phyloP scores from a whole-genome alignment of 2,797 vertebrate genomes.

The Diceros bicornis region DNA sequence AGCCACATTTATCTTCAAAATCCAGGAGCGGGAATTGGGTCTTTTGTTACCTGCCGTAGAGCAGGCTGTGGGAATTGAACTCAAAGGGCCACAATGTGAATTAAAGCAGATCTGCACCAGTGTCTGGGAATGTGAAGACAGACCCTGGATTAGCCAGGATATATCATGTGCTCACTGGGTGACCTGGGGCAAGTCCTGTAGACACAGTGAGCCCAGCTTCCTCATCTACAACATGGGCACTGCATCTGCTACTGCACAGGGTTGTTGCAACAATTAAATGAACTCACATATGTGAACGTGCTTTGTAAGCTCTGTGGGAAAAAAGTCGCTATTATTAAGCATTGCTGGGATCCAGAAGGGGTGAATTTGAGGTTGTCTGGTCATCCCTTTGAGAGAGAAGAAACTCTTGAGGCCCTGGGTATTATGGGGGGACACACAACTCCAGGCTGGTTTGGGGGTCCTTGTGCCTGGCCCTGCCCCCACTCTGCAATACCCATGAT shows the following conservation, averaged over 20 bases:
- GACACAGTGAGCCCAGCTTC: background rate
- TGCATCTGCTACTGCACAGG: background rate
- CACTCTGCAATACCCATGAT: background rate
- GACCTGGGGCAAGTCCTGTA: background rate
- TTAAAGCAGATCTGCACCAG: background rate
- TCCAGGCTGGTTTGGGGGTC: background rate
- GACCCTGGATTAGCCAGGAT: background rate
- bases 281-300: background rate
- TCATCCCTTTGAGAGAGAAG: background rate
- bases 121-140: background rate
- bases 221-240: too few species aligned
- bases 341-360: background rate
- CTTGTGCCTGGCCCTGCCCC: background rate
- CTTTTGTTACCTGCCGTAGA: background rate
- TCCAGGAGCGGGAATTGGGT: background rate
- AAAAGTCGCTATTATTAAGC: background rate
- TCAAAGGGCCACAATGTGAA: background rate
- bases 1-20: background rate
- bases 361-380: background rate
- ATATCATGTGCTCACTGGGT: rapidly evolving
- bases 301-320: background rate
- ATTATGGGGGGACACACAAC: rapidly evolving
- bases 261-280: background rate
- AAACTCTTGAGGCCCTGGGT: background rate
- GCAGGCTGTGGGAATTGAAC: background rate